Conservation (phyloP, 2,888 invertebrate genomes). For the Ellobium chinense region DNA sequence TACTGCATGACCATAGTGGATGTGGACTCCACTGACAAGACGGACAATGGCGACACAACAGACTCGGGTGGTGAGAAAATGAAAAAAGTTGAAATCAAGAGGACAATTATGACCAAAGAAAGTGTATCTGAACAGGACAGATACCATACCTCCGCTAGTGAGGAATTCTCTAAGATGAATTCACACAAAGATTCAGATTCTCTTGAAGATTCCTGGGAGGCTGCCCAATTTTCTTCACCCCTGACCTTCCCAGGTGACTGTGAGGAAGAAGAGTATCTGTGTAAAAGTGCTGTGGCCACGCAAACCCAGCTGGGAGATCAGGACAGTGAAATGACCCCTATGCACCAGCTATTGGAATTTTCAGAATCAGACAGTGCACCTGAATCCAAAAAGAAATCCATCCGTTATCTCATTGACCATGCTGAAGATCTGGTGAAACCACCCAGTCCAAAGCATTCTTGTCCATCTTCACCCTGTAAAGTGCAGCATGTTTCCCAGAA, state of each 20-base stretch:
- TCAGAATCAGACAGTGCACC: constrained; percentile 52
- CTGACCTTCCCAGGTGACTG: background rate
- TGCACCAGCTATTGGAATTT: constrained; percentile 20
- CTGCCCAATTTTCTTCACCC: background rate
- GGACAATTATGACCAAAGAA: background rate
- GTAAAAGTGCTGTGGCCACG: background rate
- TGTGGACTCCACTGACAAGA: constrained; percentile 58
- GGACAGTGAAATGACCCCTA: background rate
- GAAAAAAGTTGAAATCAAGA: background rate
- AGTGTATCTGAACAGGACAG: background rate
- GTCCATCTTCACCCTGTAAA: constrained; percentile 26
- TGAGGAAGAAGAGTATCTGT: background rate
- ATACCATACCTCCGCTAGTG: background rate
- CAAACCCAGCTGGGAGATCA: background rate
- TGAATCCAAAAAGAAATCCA: constrained; percentile 53
- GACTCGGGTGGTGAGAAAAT: constrained; percentile 41
- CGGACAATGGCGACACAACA: constrained; percentile 52
- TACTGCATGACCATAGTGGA: constrained; percentile 55
- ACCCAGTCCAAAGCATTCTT: constrained; percentile 22
- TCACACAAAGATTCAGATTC: background rate
- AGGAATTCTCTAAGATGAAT: constrained; percentile 4
- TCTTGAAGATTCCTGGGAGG: constrained; percentile 27
- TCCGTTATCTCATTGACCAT: constrained; percentile 67
- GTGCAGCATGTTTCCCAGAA: constrained; percentile 6
- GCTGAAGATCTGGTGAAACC: constrained; percentile 66